Conservation (phyloP, 2,888 invertebrate species). For the Heteromyza rotundicornis region DNA sequence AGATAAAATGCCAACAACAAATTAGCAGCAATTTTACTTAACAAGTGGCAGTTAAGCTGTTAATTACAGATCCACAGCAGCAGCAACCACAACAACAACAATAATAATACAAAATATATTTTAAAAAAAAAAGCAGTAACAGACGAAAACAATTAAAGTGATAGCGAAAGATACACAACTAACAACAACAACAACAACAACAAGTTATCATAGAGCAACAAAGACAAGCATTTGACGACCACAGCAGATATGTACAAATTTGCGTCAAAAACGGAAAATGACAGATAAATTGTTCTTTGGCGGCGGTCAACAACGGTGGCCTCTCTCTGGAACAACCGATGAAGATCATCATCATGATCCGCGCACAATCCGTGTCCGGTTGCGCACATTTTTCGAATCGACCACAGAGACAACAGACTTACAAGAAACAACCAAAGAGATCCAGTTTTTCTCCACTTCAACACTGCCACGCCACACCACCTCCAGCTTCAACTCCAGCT, state of each 20-base stretch:
- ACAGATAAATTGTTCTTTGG: slow-evolving; percentile 47
- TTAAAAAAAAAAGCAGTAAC: not conserved
- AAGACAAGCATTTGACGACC: slow-evolving; percentile 45
- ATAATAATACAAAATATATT: too few relatives aligned
- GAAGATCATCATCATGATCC: too few relatives aligned
- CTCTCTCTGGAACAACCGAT: too few relatives aligned
- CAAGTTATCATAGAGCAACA: too few relatives aligned
- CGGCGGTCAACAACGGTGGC: slow-evolving; percentile 9
- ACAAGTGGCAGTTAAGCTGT: not conserved
- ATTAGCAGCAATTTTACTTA: not conserved
- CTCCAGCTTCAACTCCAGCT: not conserved
- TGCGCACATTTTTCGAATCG: not conserved
- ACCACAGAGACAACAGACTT: too few relatives aligned
- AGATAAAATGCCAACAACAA: not conserved
- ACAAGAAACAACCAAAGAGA: too few relatives aligned
- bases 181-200: slow-evolving; percentile 12
- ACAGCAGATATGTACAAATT: not conserved
- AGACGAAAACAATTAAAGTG: slow-evolving; percentile 14
- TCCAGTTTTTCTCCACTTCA: too few relatives aligned
- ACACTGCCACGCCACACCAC: too few relatives aligned
- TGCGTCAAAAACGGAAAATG: slow-evolving; percentile 34
- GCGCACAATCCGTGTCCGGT: not conserved
- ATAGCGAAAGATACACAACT: slow-evolving; percentile 9
- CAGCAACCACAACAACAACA: not conserved
- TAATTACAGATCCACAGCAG: not conserved